Evolutionary conservation across 2,888 invertebrate genomes (phyloP).

Genomic region (Eupithecia abbreviata): DNA sequence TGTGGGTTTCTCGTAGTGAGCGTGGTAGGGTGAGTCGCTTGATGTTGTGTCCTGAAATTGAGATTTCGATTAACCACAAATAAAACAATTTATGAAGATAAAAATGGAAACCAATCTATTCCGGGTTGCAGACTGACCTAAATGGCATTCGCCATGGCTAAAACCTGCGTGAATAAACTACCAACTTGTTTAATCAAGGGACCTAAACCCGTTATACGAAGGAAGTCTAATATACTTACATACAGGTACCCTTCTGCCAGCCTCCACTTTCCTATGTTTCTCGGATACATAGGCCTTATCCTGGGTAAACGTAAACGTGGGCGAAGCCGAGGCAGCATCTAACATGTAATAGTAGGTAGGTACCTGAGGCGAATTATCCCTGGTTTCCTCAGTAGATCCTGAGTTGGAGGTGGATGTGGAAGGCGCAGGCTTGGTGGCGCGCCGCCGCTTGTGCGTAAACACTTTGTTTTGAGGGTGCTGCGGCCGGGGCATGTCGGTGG

Average conservation of each 20-base stretch:
- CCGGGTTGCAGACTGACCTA: not conserved
- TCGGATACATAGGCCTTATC: not conserved
- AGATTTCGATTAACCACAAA: conserved; percentile 17
- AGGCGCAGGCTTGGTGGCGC: conserved; percentile 46
- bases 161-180: too few relatives aligned
- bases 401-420: conserved; percentile 48
- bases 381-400: conserved; percentile 68
- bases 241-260: too few relatives aligned
- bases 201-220: too few relatives aligned
- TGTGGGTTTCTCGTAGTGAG: conserved; percentile 64
- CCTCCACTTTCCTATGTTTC: too few relatives aligned
- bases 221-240: too few relatives aligned
- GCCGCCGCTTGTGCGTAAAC: conserved; percentile 45
- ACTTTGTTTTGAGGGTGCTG: conserved; percentile 44
- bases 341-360: not conserved
- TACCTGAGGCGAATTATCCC: conserved; percentile 76
- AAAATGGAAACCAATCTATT: not conserved
- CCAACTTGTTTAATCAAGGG: too few relatives aligned
- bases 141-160: too few relatives aligned
- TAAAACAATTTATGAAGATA: not conserved
- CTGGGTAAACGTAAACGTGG: not conserved
- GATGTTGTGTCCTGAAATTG: conserved; percentile 67
- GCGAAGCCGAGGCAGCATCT: not conserved
- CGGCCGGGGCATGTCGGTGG: conserved; percentile 56
- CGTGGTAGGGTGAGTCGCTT: conserved; percentile 71